Evolutionary conservation across 1,140 invertebrate species (phyloP).

Genomic region (Bombus confusus): DNA sequence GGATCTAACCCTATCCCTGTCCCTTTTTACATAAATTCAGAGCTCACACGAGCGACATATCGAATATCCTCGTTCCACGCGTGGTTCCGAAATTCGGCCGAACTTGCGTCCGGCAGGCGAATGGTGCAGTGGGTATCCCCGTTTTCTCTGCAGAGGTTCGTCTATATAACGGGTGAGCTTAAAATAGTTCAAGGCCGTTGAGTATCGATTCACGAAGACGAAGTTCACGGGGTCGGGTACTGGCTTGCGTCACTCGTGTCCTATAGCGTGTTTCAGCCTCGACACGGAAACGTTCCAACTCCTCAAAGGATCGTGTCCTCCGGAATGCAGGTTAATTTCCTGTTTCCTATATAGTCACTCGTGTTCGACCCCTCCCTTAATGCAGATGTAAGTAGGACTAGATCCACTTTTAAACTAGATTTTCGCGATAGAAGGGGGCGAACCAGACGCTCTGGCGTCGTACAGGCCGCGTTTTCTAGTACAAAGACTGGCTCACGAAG

Average conservation of each 20-base stretch:
- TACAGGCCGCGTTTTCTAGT: neutral
- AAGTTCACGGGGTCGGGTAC: constrained; percentile 69
- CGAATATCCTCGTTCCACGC: neutral
- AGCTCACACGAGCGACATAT: no score
- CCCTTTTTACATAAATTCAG: neutral
- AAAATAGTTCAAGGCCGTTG: constrained; percentile 76
- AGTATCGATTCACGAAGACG: constrained; percentile 71
- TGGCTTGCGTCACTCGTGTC: constrained; percentile 64
- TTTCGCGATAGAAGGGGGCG: neutral
- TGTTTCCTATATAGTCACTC: neutral
- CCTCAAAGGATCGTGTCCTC: constrained; percentile 55
- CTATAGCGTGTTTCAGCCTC: constrained; percentile 55
- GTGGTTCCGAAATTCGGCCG: neutral
- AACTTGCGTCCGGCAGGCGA: constrained; percentile 46
- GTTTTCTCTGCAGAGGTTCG: constrained; percentile 51
- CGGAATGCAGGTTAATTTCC: constrained; percentile 5
- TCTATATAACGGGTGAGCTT: constrained; percentile 56
- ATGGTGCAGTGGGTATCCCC: constrained; percentile 43
- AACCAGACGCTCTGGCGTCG: neutral
- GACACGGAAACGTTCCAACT: constrained; percentile 56
- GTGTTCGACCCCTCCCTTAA: no score
- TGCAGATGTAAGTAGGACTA: constrained; percentile 10
- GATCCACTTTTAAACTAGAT: constrained; percentile 15
- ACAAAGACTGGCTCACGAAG: neutral
- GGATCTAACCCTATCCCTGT: no score